phyloP scores from a whole-genome alignment of 1,140 invertebrate species.

The Popillia japonica region DNA sequence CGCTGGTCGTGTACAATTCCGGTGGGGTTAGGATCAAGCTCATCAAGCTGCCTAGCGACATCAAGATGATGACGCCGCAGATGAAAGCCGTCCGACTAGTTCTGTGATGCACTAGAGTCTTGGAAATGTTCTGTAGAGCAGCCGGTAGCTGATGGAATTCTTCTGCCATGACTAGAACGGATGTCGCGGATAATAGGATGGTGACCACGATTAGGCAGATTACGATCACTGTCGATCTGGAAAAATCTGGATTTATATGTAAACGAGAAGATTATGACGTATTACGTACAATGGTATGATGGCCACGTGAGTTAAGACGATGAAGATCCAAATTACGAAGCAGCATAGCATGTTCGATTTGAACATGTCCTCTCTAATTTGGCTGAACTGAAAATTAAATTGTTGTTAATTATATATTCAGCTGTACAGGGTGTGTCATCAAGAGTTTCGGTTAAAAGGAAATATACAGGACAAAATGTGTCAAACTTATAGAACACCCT shows the following conservation, averaged over 20 bases:
- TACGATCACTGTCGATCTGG: conserved; percentile 33
- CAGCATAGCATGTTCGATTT: conserved; percentile 94
- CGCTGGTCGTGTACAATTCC: not conserved
- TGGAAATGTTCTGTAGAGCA: conserved; percentile 74
- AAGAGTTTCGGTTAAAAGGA: too few species aligned
- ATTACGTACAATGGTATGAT: conserved; percentile 29
- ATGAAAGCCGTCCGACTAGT: conserved; percentile 79
- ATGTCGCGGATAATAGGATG: conserved; percentile 70
- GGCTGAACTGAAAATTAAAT: conserved; percentile 73
- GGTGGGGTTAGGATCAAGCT: conserved; percentile 48
- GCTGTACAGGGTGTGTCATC: too few species aligned
- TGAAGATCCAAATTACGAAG: conserved; percentile 89
- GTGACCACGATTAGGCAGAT: conserved; percentile 68
- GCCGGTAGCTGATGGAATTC: conserved; percentile 76
- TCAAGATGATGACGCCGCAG: conserved; percentile 79
- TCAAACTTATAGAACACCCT: too few species aligned
- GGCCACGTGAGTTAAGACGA: conserved; percentile 56
- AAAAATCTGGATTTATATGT: too few species aligned
- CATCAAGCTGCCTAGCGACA: conserved; percentile 70
- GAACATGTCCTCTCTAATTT: conserved; percentile 92
- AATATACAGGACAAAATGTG: too few species aligned
- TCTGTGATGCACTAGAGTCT: conserved; percentile 75
- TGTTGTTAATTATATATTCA: too few species aligned
- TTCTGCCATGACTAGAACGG: conserved; percentile 85
- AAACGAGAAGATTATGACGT: not conserved